Conservation (phyloP, 1,140 invertebrate genomes). For the Formica selysi region DNA sequence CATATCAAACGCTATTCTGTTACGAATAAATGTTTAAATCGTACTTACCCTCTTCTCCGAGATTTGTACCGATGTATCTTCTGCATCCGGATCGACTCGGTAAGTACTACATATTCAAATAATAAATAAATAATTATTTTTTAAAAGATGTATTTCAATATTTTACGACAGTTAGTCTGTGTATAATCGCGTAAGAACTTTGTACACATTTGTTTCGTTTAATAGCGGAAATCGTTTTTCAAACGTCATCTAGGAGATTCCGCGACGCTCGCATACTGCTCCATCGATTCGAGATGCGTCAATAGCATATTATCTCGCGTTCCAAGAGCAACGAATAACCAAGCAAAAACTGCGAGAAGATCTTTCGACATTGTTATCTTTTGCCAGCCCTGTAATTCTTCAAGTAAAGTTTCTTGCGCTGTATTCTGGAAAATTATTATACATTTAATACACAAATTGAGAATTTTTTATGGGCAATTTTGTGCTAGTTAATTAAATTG, state of each 20-base stretch:
- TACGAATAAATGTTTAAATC: slow-evolving; percentile 81
- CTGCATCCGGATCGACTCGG: not conserved
- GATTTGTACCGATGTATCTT: not conserved
- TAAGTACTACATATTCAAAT: not conserved
- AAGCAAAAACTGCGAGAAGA: slow-evolving; percentile 79
- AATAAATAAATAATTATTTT: not conserved
- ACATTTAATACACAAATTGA: not conserved
- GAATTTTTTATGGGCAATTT: not conserved
- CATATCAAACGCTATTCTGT: slow-evolving; percentile 84
- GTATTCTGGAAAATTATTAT: slow-evolving; percentile 59
- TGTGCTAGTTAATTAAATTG: no score
- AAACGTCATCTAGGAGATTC: slow-evolving; percentile 10
- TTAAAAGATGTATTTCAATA: not conserved
- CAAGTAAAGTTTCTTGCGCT: slow-evolving; percentile 20
- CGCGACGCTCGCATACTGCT: slow-evolving; percentile 71
- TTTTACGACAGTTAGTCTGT: not conserved
- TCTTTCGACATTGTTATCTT: slow-evolving; percentile 81
- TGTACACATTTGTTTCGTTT: slow-evolving; percentile 70
- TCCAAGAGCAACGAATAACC: slow-evolving; percentile 81
- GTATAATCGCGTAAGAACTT: not conserved
- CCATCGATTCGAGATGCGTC: slow-evolving; percentile 79
- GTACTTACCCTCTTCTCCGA: not conserved
- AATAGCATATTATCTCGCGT: slow-evolving; percentile 81
- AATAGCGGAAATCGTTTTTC: not conserved
- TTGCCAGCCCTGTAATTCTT: slow-evolving; percentile 79